Conservation (phyloP, 2,113 vertebrate species). For the Leptocoma aspasia region DNA sequence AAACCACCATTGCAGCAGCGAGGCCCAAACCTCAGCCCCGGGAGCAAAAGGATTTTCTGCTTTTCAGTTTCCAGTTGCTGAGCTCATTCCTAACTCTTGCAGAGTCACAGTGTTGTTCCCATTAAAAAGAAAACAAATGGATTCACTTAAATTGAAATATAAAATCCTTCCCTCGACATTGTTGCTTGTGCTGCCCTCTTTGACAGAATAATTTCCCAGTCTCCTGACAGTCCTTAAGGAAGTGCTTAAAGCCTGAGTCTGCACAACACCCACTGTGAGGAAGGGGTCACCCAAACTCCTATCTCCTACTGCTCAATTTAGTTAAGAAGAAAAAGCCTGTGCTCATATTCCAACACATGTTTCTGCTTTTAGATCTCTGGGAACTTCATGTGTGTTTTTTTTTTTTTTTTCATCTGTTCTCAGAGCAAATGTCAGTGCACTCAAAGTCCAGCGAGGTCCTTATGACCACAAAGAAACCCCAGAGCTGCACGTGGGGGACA, state of each 20-base stretch:
- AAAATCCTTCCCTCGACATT: constrained; percentile 36
- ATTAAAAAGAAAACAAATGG: constrained; percentile 49
- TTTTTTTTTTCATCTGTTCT: background rate
- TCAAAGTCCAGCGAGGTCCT: background rate
- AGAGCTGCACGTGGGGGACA: background rate
- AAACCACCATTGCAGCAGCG: background rate
- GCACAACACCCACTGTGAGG: background rate
- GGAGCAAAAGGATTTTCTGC: constrained; percentile 26
- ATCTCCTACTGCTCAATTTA: constrained; percentile 7
- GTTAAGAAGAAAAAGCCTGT: background rate
- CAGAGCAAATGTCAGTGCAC: constrained; percentile 10
- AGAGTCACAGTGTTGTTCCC: constrained; percentile 33
- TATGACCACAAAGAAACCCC: background rate
- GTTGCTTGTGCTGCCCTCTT: constrained; percentile 22
- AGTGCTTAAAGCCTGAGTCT: constrained; percentile 23
- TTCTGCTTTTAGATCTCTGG: constrained; percentile 54
- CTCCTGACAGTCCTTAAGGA: constrained; percentile 43
- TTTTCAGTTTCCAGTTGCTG: constrained; percentile 23
- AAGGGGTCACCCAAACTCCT: constrained; percentile 14
- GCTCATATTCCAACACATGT: constrained; percentile 44
- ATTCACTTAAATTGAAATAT: constrained; percentile 49
- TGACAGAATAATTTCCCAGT: background rate
- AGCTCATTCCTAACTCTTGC: constrained; percentile 35
- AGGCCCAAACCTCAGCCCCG: background rate
- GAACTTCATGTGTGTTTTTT: background rate